Base-by-base conservation (phyloP, 2,113 vertebrate species). In the Bothrops jararaca region DNA sequence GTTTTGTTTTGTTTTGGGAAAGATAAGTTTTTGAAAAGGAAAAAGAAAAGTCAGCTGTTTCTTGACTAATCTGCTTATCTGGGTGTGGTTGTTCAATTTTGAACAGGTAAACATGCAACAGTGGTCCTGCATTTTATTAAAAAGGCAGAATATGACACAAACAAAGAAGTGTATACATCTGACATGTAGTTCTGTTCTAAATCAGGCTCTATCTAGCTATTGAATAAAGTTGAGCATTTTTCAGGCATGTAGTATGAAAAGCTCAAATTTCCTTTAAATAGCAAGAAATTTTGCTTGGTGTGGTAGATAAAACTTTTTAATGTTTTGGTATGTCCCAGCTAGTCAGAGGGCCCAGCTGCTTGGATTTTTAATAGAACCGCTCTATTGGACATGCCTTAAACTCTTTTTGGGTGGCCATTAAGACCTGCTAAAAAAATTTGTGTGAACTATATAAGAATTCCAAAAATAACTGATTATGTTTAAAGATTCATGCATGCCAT, bases 181-280 rank as follows among this genome's bases (percentile, higher is more conserved):
- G 69, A 23, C 52, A n/a, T 24, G 29, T 5, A 39, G 29, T 90
- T 74, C 60, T 74, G 24, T 8, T 52, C 60, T 90, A 60, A 74
- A 74, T 34, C 29, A 69, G 45, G 20, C 29, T 11, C 7, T 52
- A 34, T 26, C 24, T 15, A 90, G 45, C 9, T n/a, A 22, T 34
- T 50, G 29, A 52, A 90, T 52, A 80, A n/a, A 52, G 48, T 18
- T 90, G 45, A 69, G 58, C 20, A 23, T 69, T 69, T 89, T 45
- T 60, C 39, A 60, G 89, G 18, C 26, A 52, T 69, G 24, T 64
- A 52, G n/a, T 69, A n/a, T 90, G 89, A 74, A 52, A 90, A 90
- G 89, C 89, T 90, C 58, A 5, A 10, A 52, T 69, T 90, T 90
- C 89, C 22, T 90, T 90, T 90, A 50, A 90, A 90, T 53, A 74